phyloP scores from a whole-genome alignment of 1,140 invertebrate species.

The Drosophila bocqueti region DNA sequence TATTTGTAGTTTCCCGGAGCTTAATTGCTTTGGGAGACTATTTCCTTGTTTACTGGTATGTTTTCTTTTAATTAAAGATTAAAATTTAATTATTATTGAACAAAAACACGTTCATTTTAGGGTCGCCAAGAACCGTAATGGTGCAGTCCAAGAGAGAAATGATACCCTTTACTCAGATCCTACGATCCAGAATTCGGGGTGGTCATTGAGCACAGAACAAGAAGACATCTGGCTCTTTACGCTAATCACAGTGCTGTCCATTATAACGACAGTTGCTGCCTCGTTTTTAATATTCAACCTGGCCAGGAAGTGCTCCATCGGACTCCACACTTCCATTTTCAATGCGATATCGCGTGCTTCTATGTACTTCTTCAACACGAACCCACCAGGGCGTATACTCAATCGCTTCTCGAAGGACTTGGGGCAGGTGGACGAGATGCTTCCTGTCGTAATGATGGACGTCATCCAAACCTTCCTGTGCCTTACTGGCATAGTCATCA shows the following conservation, averaged over 20 bases:
- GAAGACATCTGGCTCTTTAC: conserved; percentile 84
- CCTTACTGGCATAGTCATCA: conserved; percentile 90
- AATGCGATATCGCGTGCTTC: conserved; percentile 89
- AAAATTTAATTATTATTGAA: too few species aligned
- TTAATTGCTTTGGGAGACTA: too few species aligned
- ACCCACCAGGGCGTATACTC: conserved; percentile 83
- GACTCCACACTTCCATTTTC: conserved; percentile 93
- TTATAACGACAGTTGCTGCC: conserved; percentile 86
- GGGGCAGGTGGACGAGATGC: conserved; percentile 3
- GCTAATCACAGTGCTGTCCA: conserved; percentile 87
- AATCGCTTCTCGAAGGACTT: conserved; percentile 6
- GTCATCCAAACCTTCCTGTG: conserved; percentile 90
- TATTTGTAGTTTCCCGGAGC: too few species aligned
- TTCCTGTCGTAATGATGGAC: conserved; percentile 88
- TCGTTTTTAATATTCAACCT: conserved; percentile 89
- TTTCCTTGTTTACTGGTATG: too few species aligned
- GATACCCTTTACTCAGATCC: not conserved
- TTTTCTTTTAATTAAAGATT: too few species aligned
- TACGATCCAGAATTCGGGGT: conserved; percentile 34
- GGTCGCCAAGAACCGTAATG: too few species aligned
- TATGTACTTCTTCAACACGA: conserved; percentile 94
- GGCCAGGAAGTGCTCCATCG: conserved; percentile 90
- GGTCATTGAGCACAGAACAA: conserved; percentile 58
- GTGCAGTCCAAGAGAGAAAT: not conserved
- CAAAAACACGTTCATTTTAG: conserved; percentile 62